phyloP scores from a whole-genome alignment of 2,797 vertebrate species.

The Oceanodroma leucorhoa region DNA sequence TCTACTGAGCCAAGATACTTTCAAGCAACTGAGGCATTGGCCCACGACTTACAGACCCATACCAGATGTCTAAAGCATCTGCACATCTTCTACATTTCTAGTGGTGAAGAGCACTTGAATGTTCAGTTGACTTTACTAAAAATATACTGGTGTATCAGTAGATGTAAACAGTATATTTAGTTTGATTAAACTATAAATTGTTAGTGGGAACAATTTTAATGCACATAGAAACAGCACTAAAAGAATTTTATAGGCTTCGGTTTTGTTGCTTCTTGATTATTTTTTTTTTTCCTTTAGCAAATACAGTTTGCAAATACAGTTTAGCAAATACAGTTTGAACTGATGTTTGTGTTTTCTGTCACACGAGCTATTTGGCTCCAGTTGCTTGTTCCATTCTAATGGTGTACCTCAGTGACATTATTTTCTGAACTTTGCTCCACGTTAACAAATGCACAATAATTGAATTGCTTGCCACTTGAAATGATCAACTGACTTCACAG shows the following conservation, averaged over 20 bases:
- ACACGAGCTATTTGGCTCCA: background rate
- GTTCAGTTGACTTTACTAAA: background rate
- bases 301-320: background rate
- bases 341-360: background rate
- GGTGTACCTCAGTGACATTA: background rate
- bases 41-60: background rate
- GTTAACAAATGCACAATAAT: background rate
- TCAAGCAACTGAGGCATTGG: background rate
- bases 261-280: background rate
- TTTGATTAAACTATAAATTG: background rate
- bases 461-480: background rate
- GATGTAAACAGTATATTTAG: background rate
- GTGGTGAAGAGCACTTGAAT: background rate
- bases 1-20: background rate
- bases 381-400: background rate
- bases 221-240: background rate
- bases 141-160: background rate
- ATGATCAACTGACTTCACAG: background rate
- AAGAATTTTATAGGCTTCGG: background rate
- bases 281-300: background rate
- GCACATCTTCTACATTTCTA: background rate
- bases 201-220: background rate
- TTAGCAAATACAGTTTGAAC: background rate
- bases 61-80: constrained; percentile 22
- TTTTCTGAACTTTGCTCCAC: background rate